A percentile compares a stretch with the other conserved stretches of the same genome.
Evolutionary conservation across 1,140 invertebrate species (phyloP).

Genomic region (Mactra quadrangularis): DNA sequence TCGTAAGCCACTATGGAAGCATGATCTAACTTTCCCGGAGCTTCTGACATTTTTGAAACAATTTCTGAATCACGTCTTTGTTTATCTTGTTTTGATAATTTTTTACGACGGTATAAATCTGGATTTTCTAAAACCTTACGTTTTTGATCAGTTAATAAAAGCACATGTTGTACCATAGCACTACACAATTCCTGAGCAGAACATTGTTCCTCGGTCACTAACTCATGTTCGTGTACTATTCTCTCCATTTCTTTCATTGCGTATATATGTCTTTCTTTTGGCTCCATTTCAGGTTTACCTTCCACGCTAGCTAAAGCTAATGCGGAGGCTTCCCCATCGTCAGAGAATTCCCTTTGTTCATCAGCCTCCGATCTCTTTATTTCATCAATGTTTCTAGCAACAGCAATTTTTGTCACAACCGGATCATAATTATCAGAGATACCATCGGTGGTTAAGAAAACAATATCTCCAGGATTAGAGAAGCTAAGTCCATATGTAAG

Average conservation of each 20-base stretch:
- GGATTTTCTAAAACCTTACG: constrained; percentile 83
- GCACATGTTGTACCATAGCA: constrained; percentile 82
- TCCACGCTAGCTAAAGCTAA: constrained; percentile 64
- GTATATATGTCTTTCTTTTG: constrained; percentile 82
- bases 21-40: constrained; percentile 97
- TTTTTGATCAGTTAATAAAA: constrained; percentile 81
- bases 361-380: constrained; percentile 42
- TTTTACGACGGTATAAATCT: constrained; percentile 77
- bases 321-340: constrained; percentile 57
- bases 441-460: constrained; percentile 96
- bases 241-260: constrained; percentile 84
- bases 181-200: constrained; percentile 83
- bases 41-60: constrained; percentile 83
- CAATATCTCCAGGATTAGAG: constrained; percentile 92
- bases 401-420: constrained; percentile 96
- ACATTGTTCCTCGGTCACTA: constrained; percentile 80
- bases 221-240: constrained; percentile 82
- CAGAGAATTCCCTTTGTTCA: constrained; percentile 31
- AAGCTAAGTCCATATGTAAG: constrained; percentile 95
- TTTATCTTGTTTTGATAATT: constrained; percentile 78
- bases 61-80: constrained; percentile 81
- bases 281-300: constrained; percentile 81
- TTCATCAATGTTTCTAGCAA: constrained; percentile 83
- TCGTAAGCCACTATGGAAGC: constrained; percentile 93
- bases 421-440: constrained; percentile 97